Evolutionary conservation across 1,140 invertebrate genomes (phyloP).

Genomic region (Pseudomyrmex cubaensis): DNA sequence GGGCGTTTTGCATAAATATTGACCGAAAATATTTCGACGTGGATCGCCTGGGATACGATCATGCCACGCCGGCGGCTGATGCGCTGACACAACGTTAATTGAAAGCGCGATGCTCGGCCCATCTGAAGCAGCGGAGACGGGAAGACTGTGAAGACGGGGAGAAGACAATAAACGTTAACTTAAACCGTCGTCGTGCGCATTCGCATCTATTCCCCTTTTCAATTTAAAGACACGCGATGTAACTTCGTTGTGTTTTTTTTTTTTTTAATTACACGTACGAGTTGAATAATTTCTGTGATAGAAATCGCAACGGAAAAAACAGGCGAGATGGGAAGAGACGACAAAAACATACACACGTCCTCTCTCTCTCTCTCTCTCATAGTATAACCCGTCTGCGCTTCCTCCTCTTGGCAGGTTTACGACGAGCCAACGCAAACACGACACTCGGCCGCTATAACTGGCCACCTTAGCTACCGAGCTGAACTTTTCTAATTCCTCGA

Average conservation of each 20-base stretch:
- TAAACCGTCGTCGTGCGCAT: background rate
- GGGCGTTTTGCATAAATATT: constrained; percentile 81
- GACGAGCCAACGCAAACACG: constrained; percentile 79
- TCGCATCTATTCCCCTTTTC: too few species aligned
- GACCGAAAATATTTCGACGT: constrained; percentile 81
- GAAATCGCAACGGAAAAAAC: too few species aligned
- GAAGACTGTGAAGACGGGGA: background rate
- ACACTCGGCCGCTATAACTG: constrained; percentile 78
- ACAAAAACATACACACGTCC: constrained; percentile 54
- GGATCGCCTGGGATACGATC: constrained; percentile 60
- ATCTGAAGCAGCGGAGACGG: constrained; percentile 15
- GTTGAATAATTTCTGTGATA: too few species aligned
- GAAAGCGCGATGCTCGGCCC: constrained; percentile 71
- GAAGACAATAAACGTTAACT: constrained; percentile 36
- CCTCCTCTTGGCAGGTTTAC: constrained; percentile 76
- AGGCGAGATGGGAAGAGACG: background rate
- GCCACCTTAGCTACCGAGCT: constrained; percentile 79
- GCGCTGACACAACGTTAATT: constrained; percentile 81
- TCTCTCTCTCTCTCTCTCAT: constrained; percentile 23
- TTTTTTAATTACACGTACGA: too few species aligned
- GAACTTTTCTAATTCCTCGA: constrained; percentile 58
- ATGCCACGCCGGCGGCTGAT: constrained; percentile 77
- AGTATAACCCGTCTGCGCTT: constrained; percentile 28
- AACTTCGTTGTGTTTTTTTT: too few species aligned
- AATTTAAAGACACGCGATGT: too few species aligned